These are phyloP conservation scores for Amphimedon queenslandica DNA, from an alignment of 37 sponge, comb jelly and placozoan genomes.

Conservation along the genomic window DNA sequence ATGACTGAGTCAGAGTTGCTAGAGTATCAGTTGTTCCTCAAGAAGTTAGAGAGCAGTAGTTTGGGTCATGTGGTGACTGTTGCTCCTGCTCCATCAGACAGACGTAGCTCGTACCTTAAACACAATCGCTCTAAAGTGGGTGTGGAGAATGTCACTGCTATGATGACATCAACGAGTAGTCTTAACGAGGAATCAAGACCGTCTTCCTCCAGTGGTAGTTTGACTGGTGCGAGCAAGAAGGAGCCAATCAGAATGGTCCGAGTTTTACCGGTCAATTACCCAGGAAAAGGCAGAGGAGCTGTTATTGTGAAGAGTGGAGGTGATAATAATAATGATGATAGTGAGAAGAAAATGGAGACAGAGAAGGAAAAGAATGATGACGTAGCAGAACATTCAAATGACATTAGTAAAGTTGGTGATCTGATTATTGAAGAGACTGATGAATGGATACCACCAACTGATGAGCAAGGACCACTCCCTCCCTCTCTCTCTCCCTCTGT, in stretches of 20 bases:
- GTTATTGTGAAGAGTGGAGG: background rate
- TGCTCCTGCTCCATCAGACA: constrained; percentile 33
- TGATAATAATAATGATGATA: background rate
- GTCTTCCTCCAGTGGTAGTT: background rate
- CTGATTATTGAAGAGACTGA: too few relatives aligned
- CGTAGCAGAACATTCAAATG: too few relatives aligned
- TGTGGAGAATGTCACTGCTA: background rate
- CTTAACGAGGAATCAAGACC: background rate
- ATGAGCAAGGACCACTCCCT: too few relatives aligned
- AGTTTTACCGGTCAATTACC: too few relatives aligned
- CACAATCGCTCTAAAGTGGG: constrained; percentile 25
- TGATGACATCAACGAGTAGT: background rate
- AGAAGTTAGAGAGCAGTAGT: background rate
- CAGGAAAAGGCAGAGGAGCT: background rate
- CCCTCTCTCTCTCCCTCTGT: too few relatives aligned
- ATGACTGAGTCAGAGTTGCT: background rate
- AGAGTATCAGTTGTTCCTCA: background rate
- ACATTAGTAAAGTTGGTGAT: too few relatives aligned
- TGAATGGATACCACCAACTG: too few relatives aligned
- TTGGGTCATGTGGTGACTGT: constrained; percentile 20
- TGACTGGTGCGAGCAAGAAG: too few relatives aligned
- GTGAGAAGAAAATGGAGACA: background rate
- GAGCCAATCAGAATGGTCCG: too few relatives aligned
- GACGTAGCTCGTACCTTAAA: background rate
- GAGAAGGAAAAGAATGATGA: background rate